Percentiles rank a stretch among this genome's conserved stretches.
Conservation (phyloP, 2,113 vertebrate genomes). For the Apodemus speciosus region DNA sequence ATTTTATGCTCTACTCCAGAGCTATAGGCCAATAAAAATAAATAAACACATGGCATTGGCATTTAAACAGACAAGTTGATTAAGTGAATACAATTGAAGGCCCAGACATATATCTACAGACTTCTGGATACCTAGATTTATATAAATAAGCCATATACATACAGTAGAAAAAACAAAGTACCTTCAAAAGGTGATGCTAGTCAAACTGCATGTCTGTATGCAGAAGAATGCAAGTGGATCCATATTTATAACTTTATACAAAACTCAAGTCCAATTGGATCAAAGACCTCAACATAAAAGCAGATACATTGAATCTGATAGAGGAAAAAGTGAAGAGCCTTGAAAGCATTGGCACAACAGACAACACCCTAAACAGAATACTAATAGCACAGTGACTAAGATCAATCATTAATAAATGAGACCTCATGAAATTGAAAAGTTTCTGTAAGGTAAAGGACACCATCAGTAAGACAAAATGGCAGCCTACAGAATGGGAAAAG, state of each 20-base stretch:
- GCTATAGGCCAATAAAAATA: background rate
- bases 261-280: no score
- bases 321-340: background rate
- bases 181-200: no score
- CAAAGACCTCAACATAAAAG: no score
- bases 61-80: background rate
- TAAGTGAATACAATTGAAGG: no score
- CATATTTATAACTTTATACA: background rate
- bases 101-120: no score
- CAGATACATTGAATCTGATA: background rate
- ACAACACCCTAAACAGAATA: background rate
- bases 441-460: background rate
- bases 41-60: background rate
- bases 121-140: background rate
- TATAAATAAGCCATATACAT: background rate
- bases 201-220: background rate
- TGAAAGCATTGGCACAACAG: background rate
- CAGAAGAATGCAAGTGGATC: background rate
- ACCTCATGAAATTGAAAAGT: background rate
- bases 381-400: background rate
- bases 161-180: background rate
- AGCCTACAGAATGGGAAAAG: background rate
- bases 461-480: background rate
- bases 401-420: background rate
- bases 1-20: background rate